These are phyloP conservation scores for Morinoia aosen DNA, from an alignment of 2,888 invertebrate genomes.

Conservation along the genomic window DNA sequence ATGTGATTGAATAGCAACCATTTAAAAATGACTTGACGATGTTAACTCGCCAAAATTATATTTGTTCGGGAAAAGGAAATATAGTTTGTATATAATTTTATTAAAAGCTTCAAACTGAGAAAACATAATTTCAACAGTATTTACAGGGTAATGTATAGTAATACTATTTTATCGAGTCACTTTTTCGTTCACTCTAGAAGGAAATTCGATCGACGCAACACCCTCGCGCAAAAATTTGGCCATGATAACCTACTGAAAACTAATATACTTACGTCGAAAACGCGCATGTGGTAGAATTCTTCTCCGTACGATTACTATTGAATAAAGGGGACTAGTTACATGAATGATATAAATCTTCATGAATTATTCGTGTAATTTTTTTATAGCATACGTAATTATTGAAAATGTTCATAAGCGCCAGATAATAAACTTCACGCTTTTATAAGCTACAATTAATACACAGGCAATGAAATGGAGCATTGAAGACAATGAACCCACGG, in stretches of 20 bases:
- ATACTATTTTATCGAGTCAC: not conserved
- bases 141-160: not conserved
- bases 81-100: not conserved
- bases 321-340: not conserved
- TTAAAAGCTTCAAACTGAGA: not conserved
- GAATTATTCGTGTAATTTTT: not conserved
- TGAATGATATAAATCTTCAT: not conserved
- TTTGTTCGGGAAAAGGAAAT: too few relatives aligned
- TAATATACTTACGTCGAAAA: not conserved
- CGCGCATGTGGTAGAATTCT: not conserved
- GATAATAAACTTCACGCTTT: not conserved
- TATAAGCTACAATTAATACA: not conserved
- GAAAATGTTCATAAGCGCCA: not conserved
- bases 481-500: not conserved
- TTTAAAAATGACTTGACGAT: too few relatives aligned
- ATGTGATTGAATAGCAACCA: too few relatives aligned
- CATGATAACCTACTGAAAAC: too few relatives aligned
- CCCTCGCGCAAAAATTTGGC: too few relatives aligned
- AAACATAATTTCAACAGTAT: not conserved
- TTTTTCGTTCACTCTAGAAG: not conserved
- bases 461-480: not conserved
- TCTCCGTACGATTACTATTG: not conserved
- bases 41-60: too few relatives aligned
- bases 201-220: not conserved
- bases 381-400: not conserved